Base-by-base conservation (phyloP, 2,888 invertebrate species). In the Pherbina coryleti region DNA sequence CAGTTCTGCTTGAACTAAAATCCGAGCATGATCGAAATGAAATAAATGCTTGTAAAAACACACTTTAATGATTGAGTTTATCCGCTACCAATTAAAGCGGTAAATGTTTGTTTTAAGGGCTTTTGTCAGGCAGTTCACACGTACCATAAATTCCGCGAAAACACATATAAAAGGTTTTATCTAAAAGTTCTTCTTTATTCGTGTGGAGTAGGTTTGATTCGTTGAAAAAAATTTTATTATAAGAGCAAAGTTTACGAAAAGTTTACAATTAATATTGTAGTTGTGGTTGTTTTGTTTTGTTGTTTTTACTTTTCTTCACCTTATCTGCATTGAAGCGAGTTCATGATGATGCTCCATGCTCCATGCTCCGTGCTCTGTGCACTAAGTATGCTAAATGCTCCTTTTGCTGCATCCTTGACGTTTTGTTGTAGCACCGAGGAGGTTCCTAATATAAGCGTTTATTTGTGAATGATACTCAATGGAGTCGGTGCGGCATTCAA, bases 391-490 rank as follows among this genome's bases (percentile, higher is more conserved):
- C 51, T 64, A 44, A 44, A 22, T 34, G 55, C 44, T 55, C 17
- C 70, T 28, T 28, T 31, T 28, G 22, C 34, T 53, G 28, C 19
- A 51, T 51, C 70, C 28, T 60, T 28, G 64, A 44, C 51, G 17
- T 70, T 34, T 14, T 51, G 17, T 55, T 44, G 25, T 28, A 19
- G n/a, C 22, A n/a, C 22, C 5, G 44, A 25, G 17, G 14, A 19
- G 31, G 3, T 31, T 82, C 82, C 84, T 84, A 85, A 85, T 84
- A 83, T 82, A 82, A 81, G 82, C 86, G 85, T 85, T 86, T 86
- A 85, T 83, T 84, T 83, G 84, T 85, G 84, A 85, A 85, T 83
- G 84, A 81, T 79, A 83, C 85, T 85, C 76, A 79, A 75, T 70
- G 64, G 76, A 77, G 73, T 37, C 76, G 79, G 80, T 77, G 75